phyloP scores from a whole-genome alignment of 2,797 vertebrate species.

The Chromobotia macracanthus region DNA sequence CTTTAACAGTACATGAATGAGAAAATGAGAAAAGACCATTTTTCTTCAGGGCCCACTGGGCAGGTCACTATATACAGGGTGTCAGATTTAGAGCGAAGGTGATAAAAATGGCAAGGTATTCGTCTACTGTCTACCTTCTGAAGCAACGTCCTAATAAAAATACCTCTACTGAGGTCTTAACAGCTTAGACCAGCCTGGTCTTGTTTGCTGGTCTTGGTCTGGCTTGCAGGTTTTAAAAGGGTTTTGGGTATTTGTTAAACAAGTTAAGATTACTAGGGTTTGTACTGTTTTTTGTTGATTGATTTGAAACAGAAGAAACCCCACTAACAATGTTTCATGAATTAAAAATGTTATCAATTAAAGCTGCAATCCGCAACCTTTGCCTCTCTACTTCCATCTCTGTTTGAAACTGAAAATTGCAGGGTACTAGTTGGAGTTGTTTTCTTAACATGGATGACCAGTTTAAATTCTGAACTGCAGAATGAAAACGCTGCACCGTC shows the following conservation, averaged over 20 bases:
- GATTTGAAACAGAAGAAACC: too few relatives aligned
- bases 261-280: neutral
- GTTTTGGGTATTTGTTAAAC: neutral
- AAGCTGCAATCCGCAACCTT: too few relatives aligned
- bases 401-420: too few relatives aligned
- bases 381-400: too few relatives aligned
- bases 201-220: neutral
- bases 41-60: neutral
- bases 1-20: neutral
- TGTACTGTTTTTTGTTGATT: too few relatives aligned
- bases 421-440: too few relatives aligned
- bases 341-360: too few relatives aligned
- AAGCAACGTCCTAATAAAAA: neutral
- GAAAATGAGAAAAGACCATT: neutral
- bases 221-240: neutral
- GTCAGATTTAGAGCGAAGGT: slow-evolving; percentile 8
- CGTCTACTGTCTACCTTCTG: neutral
- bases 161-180: neutral
- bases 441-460: too few relatives aligned
- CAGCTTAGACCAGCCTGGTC: neutral
- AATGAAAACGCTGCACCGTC: too few relatives aligned
- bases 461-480: too few relatives aligned
- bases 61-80: slow-evolving; percentile 1
- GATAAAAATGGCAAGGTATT: neutral
- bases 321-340: too few relatives aligned